Evolutionary conservation across 1,140 invertebrate species (phyloP), one percentile per base, ranked within the genome.

Genomic region (Notospermus geniculatus): DNA sequence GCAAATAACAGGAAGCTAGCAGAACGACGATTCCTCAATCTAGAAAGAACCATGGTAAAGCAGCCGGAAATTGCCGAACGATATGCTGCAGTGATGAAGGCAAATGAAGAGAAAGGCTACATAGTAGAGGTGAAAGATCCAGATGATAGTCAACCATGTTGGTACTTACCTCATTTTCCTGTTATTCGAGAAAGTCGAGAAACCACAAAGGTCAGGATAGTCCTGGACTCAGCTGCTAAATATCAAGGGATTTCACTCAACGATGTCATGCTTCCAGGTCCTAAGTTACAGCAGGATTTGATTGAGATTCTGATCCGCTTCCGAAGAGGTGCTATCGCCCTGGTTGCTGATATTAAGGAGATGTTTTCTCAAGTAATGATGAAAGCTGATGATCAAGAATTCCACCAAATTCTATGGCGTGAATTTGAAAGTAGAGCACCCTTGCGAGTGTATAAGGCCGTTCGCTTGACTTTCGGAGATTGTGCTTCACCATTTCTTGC

Each of bases 241-340:
- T 15, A 29, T 58, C 15, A 63, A 39, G 50, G 28, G 4, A 1
- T 60, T 4, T 43, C 36, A 4, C 50, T 68, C 19, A 68, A 68
- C 57, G 63, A 62, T 39, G 1, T n/a, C 9, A 60, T 75, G 32
- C 25, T 66, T 15, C 27, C 29, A 19, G 74, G 74, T 1, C 78
- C 82, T 19, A 73, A 73, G 57, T 43, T 84, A 0, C 79, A 83
- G 70, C 70, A 36, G 43, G 59, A 63, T 22, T 36, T 72, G 19
- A 57, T 66, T 43, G 59, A 46, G 45, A 62, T 71, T 0, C 43
- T 73, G 7, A 22, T 70, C 0, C 43, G 64, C 39, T 73, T 73
- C 59, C 59, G 71, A 9, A 36, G 39, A 17, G 15, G 62, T 19
- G 29, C 30, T 29, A 53, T 73, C 1, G 67, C 61, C 2, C 23